These are phyloP conservation scores for Lanius collurio DNA, from an alignment of 2,113 vertebrate genomes.

Conservation along the genomic window DNA sequence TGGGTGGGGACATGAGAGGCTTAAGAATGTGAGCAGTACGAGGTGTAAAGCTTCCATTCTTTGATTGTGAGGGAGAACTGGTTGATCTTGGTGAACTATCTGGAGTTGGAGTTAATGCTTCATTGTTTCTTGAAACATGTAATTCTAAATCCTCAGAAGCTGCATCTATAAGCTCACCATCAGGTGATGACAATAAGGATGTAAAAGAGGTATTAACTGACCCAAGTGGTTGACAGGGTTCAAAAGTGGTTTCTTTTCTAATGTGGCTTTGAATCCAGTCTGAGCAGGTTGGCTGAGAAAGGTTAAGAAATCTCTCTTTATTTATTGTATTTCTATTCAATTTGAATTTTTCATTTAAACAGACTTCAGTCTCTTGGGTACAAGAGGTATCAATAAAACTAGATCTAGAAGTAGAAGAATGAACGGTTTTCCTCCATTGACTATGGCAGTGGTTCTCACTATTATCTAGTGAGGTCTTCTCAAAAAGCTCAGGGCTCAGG, in stretches of 20 bases:
- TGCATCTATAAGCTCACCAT: conserved; percentile 84
- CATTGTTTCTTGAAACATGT: conserved; percentile 80
- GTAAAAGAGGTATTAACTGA: conserved; percentile 83
- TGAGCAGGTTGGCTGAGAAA: conserved; percentile 74
- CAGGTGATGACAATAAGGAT: conserved; percentile 84
- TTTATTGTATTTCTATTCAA: conserved; percentile 76
- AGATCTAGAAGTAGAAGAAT: conserved; percentile 71
- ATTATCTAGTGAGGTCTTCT: conserved; percentile 75
- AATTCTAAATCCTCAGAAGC: conserved; percentile 80
- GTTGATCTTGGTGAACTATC: conserved; percentile 93
- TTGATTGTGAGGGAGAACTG: conserved; percentile 90
- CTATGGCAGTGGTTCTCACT: conserved; percentile 68
- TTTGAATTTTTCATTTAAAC: conserved; percentile 75
- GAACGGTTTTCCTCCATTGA: conserved; percentile 73
- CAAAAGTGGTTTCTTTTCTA: conserved; percentile 79
- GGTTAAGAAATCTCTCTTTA: conserved; percentile 84
- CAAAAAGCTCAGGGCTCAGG: conserved; percentile 87
- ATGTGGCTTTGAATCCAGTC: conserved; percentile 85
- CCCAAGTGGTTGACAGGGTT: conserved; percentile 77
- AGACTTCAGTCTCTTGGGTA: conserved; percentile 63
- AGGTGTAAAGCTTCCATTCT: conserved; percentile 80
- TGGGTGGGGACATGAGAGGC: conserved; percentile 97
- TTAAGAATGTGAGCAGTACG: conserved; percentile 89
- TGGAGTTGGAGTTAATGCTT: conserved; percentile 86
- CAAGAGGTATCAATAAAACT: conserved; percentile 76